Evolutionary conservation across 2,113 vertebrate species (phyloP), one percentile per base, ranked within the genome.

Genomic region (Pachycephala philippinensis): DNA sequence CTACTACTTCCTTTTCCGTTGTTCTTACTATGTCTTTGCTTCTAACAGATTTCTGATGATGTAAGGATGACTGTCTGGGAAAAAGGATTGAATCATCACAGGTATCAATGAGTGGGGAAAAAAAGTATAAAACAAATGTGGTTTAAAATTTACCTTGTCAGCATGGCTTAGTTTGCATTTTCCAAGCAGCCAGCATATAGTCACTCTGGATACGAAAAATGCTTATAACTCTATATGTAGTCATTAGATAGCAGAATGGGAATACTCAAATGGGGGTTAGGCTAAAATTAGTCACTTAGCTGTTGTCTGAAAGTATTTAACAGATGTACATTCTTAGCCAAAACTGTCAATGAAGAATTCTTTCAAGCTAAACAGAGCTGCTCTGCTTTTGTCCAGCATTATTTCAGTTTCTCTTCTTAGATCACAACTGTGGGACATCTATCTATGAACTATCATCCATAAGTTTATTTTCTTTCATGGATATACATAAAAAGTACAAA

Each of bases 341-440:
- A 97, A 95, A 95, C 21, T 42, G 56, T 30, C 21, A 13, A 24
- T 37, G 27, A 92, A 94, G 92, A 96, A 96, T 69, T 79, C 31
- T 70, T 90, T 54, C 57, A 79, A 69, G 40, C 57, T 93, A 92
- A 97, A 90, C 28, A 86, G n/a, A 50, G 94, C 23, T 71, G 9
- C 8, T 65, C 84, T 93, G 39, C 75, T 71, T 91, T 88, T 78
- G 81, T 44, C 63, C 4, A 2, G 63, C 44, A 50, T 70, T 59
- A 80, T 85, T 95, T 69, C 31, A 57, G 18, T 71, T 91, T 50
- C 59, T 88, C 44, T 53, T 91, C 84, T 93, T 50, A 91, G 85
- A 87, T 66, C 54, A 79, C 54, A 93, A 77, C 35, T 90, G 75
- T 31, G 54, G 86, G 82, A 54, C 10, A 70, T 42, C 37, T 85